Percentiles rank a stretch among this genome's conserved stretches.
These are phyloP conservation scores for Tokudaia tokunoshimensis DNA, from an alignment of 2,797 vertebrate species.

Conservation along the genomic window DNA sequence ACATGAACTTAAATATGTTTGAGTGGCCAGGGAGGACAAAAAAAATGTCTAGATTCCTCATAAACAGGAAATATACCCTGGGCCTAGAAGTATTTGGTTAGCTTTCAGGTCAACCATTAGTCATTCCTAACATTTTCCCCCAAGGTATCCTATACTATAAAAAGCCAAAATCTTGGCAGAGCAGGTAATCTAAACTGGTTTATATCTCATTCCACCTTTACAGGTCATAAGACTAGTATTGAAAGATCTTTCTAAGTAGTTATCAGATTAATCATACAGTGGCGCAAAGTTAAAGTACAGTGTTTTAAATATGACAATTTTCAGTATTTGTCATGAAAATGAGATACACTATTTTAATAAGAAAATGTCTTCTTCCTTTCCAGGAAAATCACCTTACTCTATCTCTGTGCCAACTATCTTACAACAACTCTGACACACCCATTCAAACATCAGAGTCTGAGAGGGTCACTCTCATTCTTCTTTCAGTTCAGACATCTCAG, in stretches of 20 bases:
- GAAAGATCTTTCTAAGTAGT: background rate
- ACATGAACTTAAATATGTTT: background rate
- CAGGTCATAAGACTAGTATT: background rate
- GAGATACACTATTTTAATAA: background rate
- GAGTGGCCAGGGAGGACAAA: background rate
- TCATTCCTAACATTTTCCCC: background rate
- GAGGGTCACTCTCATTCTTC: background rate
- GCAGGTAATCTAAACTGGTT: background rate
- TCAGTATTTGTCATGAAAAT: background rate
- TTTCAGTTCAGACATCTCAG: background rate
- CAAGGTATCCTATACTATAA: background rate
- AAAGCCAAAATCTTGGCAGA: background rate
- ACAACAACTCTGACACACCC: fast-evolving
- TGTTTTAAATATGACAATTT: background rate
- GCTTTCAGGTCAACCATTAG: background rate
- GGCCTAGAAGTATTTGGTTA: background rate
- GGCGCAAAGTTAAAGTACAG: background rate
- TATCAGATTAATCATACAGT: background rate
- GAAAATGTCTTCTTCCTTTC: background rate
- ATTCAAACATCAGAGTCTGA: background rate
- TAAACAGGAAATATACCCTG: background rate
- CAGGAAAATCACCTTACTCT: background rate
- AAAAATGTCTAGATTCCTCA: background rate
- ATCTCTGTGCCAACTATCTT: background rate
- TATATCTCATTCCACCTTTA: fast-evolving